These are phyloP conservation scores for Gari tellinella DNA, from an alignment of 2,888 invertebrate species.

Conservation along the genomic window DNA sequence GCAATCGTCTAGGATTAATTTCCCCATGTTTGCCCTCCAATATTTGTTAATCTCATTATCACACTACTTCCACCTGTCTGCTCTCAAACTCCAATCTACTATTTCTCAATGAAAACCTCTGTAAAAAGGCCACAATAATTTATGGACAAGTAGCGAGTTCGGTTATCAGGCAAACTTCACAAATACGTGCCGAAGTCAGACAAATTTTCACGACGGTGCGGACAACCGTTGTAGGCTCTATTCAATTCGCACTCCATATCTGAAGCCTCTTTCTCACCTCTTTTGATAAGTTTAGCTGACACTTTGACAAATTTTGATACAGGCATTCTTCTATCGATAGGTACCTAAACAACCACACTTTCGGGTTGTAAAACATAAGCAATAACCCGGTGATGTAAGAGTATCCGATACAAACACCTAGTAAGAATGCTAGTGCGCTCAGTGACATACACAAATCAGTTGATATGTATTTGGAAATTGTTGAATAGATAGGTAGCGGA, in stretches of 20 bases:
- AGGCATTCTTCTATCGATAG: too few species aligned
- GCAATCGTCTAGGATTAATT: too few species aligned
- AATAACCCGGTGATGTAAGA: too few species aligned
- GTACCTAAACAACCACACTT: too few species aligned
- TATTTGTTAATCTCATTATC: slow-evolving; percentile 44
- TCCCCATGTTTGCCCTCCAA: too few species aligned
- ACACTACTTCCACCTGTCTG: slow-evolving; percentile 45
- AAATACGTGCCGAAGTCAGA: slow-evolving; percentile 73
- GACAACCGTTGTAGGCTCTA: slow-evolving; percentile 17
- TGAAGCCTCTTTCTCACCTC: slow-evolving; percentile 60
- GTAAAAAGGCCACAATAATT: slow-evolving; percentile 56
- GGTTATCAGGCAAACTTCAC: slow-evolving; percentile 70
- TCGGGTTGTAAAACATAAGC: slow-evolving; percentile 11
- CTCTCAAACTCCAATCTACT: slow-evolving; percentile 55
- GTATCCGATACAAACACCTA: too few species aligned
- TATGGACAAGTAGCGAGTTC: slow-evolving; percentile 61
- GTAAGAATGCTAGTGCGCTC: too few species aligned
- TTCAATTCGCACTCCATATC: slow-evolving; percentile 45
- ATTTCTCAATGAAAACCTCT: slow-evolving; percentile 19
- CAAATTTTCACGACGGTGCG: slow-evolving; percentile 51
- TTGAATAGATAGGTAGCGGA: too few species aligned
- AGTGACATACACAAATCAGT: too few species aligned
- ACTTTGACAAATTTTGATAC: slow-evolving; percentile 47
- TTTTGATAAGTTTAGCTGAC: slow-evolving; percentile 59
- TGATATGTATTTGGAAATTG: too few species aligned